Evolutionary conservation across 2,797 vertebrate genomes (phyloP).

Genomic region (Linurgus olivaceus): DNA sequence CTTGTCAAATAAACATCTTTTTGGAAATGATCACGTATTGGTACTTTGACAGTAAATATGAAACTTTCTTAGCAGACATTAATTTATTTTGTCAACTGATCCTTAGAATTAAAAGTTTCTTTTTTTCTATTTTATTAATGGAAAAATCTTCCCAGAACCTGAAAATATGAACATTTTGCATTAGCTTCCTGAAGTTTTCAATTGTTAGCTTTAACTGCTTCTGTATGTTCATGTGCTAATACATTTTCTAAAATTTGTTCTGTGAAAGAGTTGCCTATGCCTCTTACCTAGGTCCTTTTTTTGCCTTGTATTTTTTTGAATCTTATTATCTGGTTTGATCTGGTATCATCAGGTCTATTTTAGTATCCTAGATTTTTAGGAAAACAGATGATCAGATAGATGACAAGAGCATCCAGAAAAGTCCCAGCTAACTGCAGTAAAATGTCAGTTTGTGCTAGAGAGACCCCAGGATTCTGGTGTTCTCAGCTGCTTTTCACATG

Average conservation of each 20-base stretch:
- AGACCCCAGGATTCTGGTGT: not conserved
- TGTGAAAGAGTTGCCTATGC: not conserved
- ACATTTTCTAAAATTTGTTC: not conserved
- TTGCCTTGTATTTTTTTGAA: not conserved
- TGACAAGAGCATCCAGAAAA: not conserved
- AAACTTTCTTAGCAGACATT: not conserved
- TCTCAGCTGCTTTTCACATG: not conserved
- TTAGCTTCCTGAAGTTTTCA: not conserved
- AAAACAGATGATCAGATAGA: not conserved
- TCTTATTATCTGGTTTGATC: not conserved
- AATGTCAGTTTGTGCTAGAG: not conserved
- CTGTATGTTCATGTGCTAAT: not conserved
- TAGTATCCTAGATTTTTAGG: not conserved
- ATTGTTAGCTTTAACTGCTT: not conserved
- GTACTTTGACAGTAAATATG: not conserved
- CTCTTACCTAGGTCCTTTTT: not conserved
- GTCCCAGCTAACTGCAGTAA: not conserved
- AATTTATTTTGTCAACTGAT: not conserved
- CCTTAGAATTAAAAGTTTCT: not conserved
- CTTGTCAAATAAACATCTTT: not conserved
- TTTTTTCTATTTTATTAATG: not conserved
- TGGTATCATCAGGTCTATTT: not conserved
- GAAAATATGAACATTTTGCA: not conserved
- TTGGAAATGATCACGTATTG: not conserved
- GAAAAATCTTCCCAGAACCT: not conserved